These are phyloP conservation scores for Epizoanthus ramosus DNA, from an alignment of 92 coral and sea anemone genomes.

Conservation along the genomic window DNA sequence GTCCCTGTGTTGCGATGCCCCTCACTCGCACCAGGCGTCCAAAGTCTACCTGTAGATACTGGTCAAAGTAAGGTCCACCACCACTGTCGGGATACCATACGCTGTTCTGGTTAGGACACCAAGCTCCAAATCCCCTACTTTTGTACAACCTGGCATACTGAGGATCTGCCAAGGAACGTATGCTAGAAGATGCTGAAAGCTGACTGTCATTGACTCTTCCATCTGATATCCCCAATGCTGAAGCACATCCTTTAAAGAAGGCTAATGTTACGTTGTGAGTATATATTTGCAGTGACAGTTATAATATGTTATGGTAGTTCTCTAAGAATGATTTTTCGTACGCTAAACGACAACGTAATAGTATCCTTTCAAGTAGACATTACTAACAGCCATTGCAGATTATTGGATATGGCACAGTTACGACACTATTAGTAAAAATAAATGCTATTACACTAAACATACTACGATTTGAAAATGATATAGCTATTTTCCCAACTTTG, in stretches of 20 bases:
- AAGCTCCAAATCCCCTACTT: constrained; percentile 59
- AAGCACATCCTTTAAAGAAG: constrained; percentile 59
- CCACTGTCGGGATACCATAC: constrained; percentile 6
- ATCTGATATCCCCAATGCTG: constrained; percentile 77
- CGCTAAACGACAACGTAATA: too few relatives aligned
- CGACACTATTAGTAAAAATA: too few relatives aligned
- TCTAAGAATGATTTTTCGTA: too few relatives aligned
- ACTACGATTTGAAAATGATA: too few relatives aligned
- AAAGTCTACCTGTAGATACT: constrained; percentile 65
- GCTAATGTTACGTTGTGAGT: too few relatives aligned
- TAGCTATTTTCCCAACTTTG: too few relatives aligned
- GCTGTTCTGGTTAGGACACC: constrained; percentile 69
- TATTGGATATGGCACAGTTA: too few relatives aligned
- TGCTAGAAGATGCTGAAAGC: constrained; percentile 51
- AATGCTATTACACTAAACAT: too few relatives aligned
- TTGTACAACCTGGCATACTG: constrained; percentile 59
- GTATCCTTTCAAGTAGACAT: too few relatives aligned
- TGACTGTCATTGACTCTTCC: constrained; percentile 69
- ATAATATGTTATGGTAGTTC: too few relatives aligned
- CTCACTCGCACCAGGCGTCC: constrained; percentile 49
- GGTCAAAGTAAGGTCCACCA: constrained; percentile 54
- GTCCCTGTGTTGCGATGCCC: constrained; percentile 75
- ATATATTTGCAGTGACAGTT: too few relatives aligned
- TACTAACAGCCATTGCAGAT: too few relatives aligned
- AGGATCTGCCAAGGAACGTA: constrained; percentile 18